Conservation (phyloP, 2,113 vertebrate species). For the Ahaetulla prasina region DNA sequence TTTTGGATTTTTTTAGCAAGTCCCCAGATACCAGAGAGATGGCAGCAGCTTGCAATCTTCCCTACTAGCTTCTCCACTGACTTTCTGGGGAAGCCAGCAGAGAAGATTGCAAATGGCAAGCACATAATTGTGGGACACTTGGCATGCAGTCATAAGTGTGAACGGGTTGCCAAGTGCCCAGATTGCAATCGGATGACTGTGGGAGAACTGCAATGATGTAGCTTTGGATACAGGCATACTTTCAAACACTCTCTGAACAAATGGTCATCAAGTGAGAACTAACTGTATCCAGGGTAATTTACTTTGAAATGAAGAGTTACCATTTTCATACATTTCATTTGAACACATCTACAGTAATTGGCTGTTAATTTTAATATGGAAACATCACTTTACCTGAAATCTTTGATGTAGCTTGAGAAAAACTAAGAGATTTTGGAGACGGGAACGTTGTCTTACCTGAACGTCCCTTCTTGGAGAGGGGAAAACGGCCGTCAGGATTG, state of each 20-base stretch:
- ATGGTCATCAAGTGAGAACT: no score
- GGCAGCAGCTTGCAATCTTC: not conserved
- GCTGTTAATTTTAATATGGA: not conserved
- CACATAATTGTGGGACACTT: not conserved
- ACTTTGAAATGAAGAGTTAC: not conserved
- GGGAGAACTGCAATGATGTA: no score
- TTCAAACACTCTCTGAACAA: no score
- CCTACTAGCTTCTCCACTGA: not conserved
- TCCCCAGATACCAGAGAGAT: not conserved
- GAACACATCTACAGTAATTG: not conserved
- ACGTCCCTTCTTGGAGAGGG: no score
- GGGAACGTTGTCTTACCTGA: no score
- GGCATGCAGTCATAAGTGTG: not conserved
- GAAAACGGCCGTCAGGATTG: no score
- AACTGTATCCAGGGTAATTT: not conserved
- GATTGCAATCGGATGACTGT: not conserved
- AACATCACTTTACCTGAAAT: not conserved
- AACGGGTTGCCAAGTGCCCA: not conserved
- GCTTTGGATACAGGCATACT: no score
- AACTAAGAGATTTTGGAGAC: not conserved
- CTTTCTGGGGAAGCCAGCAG: not conserved
- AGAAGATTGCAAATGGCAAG: not conserved
- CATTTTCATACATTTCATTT: fast-evolving
- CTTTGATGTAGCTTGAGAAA: not conserved
- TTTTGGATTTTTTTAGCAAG: not conserved